phyloP scores from a whole-genome alignment of 2,888 invertebrate species.

The Zeuzera pyrina region DNA sequence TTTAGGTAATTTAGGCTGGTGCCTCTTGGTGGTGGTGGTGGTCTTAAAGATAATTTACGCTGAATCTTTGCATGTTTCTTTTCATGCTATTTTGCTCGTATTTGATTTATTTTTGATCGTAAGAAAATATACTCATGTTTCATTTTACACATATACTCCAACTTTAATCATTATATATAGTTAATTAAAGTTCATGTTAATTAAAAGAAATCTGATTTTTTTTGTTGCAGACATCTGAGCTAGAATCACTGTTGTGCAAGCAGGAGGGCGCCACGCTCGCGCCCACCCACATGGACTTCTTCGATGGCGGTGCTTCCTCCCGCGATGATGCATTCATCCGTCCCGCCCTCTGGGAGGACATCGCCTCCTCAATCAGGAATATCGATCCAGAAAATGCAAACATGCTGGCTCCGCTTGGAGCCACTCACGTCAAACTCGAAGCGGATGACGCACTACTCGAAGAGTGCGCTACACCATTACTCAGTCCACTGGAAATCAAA shows the following conservation, averaged over 20 bases:
- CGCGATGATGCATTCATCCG: constrained; percentile 90
- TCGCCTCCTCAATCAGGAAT: constrained; percentile 91
- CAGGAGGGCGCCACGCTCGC: constrained; percentile 78
- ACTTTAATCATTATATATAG: too few species aligned
- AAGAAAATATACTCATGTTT: too few species aligned
- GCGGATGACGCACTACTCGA: constrained; percentile 75
- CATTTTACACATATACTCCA: too few species aligned
- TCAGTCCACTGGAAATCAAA: constrained; percentile 86
- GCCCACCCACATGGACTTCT: constrained; percentile 74
- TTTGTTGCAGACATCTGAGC: constrained; percentile 80
- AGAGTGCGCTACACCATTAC: constrained; percentile 78
- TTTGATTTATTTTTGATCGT: too few species aligned
- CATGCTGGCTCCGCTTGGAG: constrained; percentile 81
- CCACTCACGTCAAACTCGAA: constrained; percentile 85
- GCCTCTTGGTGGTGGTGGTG: too few species aligned
- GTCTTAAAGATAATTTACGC: too few species aligned
- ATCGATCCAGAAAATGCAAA: constrained; percentile 92
- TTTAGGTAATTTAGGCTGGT: too few species aligned
- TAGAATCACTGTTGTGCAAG: constrained; percentile 85
- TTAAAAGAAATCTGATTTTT: not conserved
- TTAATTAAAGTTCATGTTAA: too few species aligned
- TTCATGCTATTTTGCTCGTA: too few species aligned
- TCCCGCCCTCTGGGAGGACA: constrained; percentile 93
- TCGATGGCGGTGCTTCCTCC: constrained; percentile 69
- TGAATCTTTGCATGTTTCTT: too few species aligned